These are phyloP conservation scores for Ephialtes manifestator DNA, from an alignment of 2,888 invertebrate genomes.

Conservation along the genomic window DNA sequence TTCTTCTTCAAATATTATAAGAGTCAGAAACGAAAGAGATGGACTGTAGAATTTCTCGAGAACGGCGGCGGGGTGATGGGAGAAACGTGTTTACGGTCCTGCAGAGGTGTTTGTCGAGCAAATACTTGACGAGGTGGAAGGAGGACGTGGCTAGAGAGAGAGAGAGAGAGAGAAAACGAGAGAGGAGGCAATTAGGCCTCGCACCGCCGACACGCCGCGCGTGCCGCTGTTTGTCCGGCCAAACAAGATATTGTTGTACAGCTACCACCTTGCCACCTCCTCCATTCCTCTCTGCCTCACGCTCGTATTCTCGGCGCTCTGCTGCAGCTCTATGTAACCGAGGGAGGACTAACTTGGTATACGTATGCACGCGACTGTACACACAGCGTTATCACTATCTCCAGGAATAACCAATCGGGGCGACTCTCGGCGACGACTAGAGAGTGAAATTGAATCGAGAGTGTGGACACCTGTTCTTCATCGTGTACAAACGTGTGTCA, in stretches of 20 bases:
- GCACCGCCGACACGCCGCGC: slow-evolving; percentile 73
- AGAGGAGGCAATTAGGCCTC: slow-evolving; percentile 71
- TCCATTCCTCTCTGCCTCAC: slow-evolving; percentile 23
- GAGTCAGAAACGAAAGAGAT: neutral
- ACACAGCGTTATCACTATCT: slow-evolving; percentile 59
- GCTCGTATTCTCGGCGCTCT: slow-evolving; percentile 36
- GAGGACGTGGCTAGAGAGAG: slow-evolving; percentile 52
- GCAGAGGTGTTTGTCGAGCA: slow-evolving; percentile 70
- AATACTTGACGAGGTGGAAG: slow-evolving; percentile 70
- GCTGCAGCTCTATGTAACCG: slow-evolving; percentile 31
- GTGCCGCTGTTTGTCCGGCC: slow-evolving; percentile 84
- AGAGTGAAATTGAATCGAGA: slow-evolving; percentile 34
- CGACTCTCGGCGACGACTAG: slow-evolving; percentile 48
- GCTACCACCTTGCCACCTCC: slow-evolving; percentile 52
- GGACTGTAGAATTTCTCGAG: slow-evolving; percentile 23
- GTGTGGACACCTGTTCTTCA: slow-evolving; percentile 39
- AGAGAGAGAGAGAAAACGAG: slow-evolving; percentile 49
- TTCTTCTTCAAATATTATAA: neutral
- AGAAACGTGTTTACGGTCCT: slow-evolving; percentile 67
- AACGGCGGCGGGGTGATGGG: slow-evolving; percentile 8
- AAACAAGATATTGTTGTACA: slow-evolving; percentile 82
- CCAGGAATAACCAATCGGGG: slow-evolving; percentile 54
- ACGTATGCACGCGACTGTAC: slow-evolving; percentile 15
- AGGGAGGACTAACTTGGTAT: slow-evolving; percentile 27
- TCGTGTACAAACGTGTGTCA: neutral